Conservation (phyloP, 2,888 invertebrate species). For the Drosophila imparisetae region DNA sequence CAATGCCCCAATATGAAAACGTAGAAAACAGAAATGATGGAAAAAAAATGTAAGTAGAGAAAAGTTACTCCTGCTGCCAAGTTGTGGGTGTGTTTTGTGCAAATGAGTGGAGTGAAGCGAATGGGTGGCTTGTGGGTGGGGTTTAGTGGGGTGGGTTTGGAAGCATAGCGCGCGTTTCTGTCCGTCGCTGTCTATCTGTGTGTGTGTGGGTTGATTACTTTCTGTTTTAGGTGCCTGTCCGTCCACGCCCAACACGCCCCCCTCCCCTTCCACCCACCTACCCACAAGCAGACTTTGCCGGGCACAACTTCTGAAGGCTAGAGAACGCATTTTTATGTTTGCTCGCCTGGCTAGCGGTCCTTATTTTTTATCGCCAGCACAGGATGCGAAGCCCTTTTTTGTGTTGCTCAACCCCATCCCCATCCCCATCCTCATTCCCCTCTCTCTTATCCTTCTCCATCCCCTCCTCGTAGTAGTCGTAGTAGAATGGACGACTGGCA, state of each 20-base stretch:
- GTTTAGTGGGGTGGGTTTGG: background rate
- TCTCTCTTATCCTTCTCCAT: background rate
- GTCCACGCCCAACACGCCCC: conserved; percentile 35
- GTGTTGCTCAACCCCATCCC: conserved; percentile 6
- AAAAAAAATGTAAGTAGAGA: conserved; percentile 30
- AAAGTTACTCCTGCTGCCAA: conserved; percentile 75
- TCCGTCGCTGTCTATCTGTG: conserved; percentile 23
- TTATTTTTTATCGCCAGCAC: conserved; percentile 63
- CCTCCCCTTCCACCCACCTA: background rate
- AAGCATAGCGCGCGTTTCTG: conserved; percentile 24
- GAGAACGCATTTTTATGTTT: conserved; percentile 80
- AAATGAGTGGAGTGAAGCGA: conserved; percentile 62
- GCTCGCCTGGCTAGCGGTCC: conserved; percentile 77
- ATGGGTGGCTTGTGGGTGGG: conserved; percentile 10
- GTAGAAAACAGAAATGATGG: conserved; percentile 70
- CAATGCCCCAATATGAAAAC: conserved; percentile 52
- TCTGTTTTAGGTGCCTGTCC: conserved; percentile 77
- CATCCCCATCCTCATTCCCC: background rate
- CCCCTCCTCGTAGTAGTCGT: background rate
- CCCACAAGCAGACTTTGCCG: conserved; percentile 36
- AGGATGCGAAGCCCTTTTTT: conserved; percentile 65
- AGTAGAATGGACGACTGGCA: conserved; percentile 45
- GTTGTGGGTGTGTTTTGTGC: conserved; percentile 80
- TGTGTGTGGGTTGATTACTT: conserved; percentile 74
- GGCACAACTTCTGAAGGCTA: conserved; percentile 65